Percentiles rank a stretch among this genome's conserved stretches.
Conservation (phyloP, 2,888 invertebrate species). For the Anarsia innoxiella region DNA sequence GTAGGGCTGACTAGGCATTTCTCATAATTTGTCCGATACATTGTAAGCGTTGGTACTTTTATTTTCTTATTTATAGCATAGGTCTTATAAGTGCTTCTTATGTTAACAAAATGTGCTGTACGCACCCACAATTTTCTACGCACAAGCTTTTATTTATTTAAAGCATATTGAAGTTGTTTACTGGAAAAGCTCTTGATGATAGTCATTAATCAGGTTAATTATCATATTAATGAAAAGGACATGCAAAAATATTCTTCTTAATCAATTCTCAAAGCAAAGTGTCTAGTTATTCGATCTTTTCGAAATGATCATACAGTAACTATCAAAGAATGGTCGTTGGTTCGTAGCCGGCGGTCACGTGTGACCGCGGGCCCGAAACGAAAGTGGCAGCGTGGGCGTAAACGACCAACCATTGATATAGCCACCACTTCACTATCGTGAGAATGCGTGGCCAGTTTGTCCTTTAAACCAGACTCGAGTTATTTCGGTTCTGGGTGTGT, state of each 20-base stretch:
- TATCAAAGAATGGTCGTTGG: slow-evolving; percentile 50
- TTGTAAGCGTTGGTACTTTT: neutral
- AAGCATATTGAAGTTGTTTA: too few relatives aligned
- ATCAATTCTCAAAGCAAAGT: too few relatives aligned
- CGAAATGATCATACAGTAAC: slow-evolving; percentile 29
- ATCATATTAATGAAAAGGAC: too few relatives aligned
- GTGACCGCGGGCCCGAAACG: slow-evolving; percentile 55
- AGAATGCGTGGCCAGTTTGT: slow-evolving; percentile 45
- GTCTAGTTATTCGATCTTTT: too few relatives aligned
- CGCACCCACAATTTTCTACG: too few relatives aligned
- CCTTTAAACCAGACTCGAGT: slow-evolving; percentile 17
- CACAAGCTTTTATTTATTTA: too few relatives aligned
- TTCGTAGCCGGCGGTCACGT: slow-evolving; percentile 51
- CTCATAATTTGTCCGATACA: neutral
- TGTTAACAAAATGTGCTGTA: too few relatives aligned
- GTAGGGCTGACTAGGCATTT: slow-evolving; percentile 3
- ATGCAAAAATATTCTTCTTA: too few relatives aligned
- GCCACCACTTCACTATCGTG: slow-evolving; percentile 45
- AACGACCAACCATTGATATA: slow-evolving; percentile 28
- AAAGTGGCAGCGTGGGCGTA: slow-evolving; percentile 66
- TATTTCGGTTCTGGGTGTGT: slow-evolving; percentile 12
- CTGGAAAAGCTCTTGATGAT: too few relatives aligned
- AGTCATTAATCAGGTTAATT: too few relatives aligned
- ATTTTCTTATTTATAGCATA: neutral
- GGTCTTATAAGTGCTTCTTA: neutral